Percentiles rank a stretch among this genome's conserved stretches.
phyloP scores from a whole-genome alignment of 2,888 invertebrate genomes.

The Punctoribates punctum region DNA sequence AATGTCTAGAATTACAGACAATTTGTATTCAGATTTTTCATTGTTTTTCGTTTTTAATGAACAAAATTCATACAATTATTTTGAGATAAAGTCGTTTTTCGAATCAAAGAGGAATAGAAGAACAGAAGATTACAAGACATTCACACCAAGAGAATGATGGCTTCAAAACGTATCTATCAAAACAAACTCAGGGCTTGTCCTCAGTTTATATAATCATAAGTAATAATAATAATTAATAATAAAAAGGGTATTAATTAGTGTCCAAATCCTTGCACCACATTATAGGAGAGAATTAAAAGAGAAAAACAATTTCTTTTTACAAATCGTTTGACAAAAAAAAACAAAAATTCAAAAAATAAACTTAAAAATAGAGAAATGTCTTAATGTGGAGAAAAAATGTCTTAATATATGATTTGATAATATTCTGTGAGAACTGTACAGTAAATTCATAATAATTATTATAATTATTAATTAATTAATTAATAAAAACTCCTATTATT shows the following conservation, averaged over 20 bases:
- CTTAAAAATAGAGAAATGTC: too few relatives aligned
- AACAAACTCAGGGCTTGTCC: too few relatives aligned
- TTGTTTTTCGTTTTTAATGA: not conserved
- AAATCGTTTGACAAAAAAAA: too few relatives aligned
- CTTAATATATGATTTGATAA: not conserved
- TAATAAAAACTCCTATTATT: not conserved
- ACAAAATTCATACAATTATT: constrained; percentile 8
- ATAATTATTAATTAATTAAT: not conserved
- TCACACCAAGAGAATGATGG: not conserved
- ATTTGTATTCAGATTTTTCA: not conserved
- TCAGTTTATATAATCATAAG: too few relatives aligned
- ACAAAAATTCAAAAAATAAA: too few relatives aligned
- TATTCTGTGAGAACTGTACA: constrained; percentile 13
- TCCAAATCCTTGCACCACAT: constrained; percentile 24
- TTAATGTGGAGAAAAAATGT: not conserved
- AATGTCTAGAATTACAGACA: not conserved
- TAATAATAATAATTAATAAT: not conserved
- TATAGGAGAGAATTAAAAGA: not conserved
- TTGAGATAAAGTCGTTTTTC: too few relatives aligned
- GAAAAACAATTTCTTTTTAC: not conserved
- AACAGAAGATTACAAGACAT: not conserved
- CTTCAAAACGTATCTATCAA: not conserved
- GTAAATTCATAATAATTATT: not conserved
- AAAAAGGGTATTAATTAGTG: not conserved
- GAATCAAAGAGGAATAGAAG: constrained; percentile 2